Percentiles rank a stretch among this genome's conserved stretches.
Evolutionary conservation across 2,888 invertebrate species (phyloP).

Genomic region (Fissipunctia ypsillon): DNA sequence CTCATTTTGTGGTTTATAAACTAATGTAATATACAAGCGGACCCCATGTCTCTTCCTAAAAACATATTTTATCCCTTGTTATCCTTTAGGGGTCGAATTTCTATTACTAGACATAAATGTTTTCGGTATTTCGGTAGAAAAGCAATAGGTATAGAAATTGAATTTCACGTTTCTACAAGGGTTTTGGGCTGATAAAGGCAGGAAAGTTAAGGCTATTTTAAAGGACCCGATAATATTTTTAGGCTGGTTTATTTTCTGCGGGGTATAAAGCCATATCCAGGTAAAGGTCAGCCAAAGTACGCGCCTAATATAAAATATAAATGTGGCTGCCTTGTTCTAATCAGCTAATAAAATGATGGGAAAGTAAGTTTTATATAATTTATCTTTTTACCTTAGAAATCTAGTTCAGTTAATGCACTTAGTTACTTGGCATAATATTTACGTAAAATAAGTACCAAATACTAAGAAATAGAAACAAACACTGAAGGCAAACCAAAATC

Average conservation of each 20-base stretch:
- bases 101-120: slow-evolving; percentile 61
- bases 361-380: too few species aligned
- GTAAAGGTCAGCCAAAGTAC: slow-evolving; percentile 13
- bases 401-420: neutral
- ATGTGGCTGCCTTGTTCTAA: neutral
- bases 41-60: slow-evolving; percentile 41
- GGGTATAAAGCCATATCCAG: neutral
- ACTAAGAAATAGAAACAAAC: neutral
- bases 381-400: too few species aligned
- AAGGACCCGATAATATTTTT: slow-evolving; percentile 20
- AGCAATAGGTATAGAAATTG: slow-evolving; percentile 65
- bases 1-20: slow-evolving; percentile 53
- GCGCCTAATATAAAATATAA: neutral
- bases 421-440: neutral
- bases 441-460: neutral
- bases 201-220: slow-evolving; percentile 45
- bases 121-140: slow-evolving; percentile 48
- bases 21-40: slow-evolving; percentile 48
- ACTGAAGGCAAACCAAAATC: too few species aligned
- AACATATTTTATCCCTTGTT: slow-evolving; percentile 64
- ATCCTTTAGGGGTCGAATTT: slow-evolving; percentile 58
- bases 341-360: neutral
- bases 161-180: slow-evolving; percentile 50
- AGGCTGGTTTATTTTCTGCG: slow-evolving; percentile 17
- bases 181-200: slow-evolving; percentile 41